Evolutionary conservation across 2,797 vertebrate genomes (phyloP), one percentile per base, ranked within the genome.

Genomic region (Chaenodraco wilsoni): DNA sequence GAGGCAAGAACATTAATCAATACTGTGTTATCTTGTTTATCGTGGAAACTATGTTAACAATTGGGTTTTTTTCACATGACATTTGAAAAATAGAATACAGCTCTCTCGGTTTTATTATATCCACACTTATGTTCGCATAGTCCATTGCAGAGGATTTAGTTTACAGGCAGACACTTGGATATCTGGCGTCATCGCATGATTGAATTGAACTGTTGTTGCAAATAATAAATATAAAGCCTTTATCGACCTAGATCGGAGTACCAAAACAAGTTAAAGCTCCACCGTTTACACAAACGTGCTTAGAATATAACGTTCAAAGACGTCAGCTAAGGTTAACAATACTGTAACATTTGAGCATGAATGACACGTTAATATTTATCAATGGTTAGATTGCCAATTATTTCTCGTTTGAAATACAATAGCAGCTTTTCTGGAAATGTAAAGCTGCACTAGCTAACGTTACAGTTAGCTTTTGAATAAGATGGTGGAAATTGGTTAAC

Each of bases 381-480:
- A 1, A 3, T 0, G 11, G 8, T 2, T 12, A 33, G 9, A 15
- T 9, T 0, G 15, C 0, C 0, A n/a, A 13, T 15, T 65, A 3
- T 17, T 23, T 27, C 5, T 37, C 16, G 3, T 44, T 46, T 27
- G 3, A 43, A 64, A 2, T 16, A n/a, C 56, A 57, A 13, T 27
- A n/a, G 2, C n/a, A 17, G 45, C 33, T 23, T 19, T 64, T 9
- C 7, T 6, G 7, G 19, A 27, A 5, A 33, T 5, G 3, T 27
- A 3, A 65, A 67, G 1, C 11, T 31, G 16, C n/a, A 16, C 7
- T 0, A 17, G 2, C 3, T 40, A 57, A 21, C 11, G n/a, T 43
- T 19, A 13, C 4, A 44, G 4, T 19, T 4, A 0, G 0, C 1
- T 21, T 41, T 19, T 21, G 27, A 48, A 3, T 0, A 13, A 0